Evolutionary conservation across 2,113 vertebrate species (phyloP).

Genomic region (Corythoichthys haematopterus): DNA sequence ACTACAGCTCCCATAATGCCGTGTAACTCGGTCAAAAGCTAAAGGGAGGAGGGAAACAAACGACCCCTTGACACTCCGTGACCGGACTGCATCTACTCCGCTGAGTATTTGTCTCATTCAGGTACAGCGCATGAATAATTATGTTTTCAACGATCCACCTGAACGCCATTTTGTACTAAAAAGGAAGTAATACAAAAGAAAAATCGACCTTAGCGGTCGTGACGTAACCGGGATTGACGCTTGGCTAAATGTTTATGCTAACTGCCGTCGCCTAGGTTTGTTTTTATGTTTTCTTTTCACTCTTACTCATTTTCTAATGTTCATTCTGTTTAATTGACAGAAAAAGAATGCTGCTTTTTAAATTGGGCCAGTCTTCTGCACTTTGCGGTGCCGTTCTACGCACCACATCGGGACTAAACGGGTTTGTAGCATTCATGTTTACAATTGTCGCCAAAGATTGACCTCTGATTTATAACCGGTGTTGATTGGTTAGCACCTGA

Average conservation of each 20-base stretch:
- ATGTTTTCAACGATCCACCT: neutral
- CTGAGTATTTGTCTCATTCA: too few relatives aligned
- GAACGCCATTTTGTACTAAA: neutral
- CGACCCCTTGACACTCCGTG: neutral
- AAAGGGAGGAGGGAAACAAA: neutral
- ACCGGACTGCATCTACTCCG: neutral
- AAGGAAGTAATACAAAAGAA: neutral
- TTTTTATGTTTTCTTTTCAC: neutral
- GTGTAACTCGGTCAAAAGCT: neutral
- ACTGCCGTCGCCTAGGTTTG: neutral
- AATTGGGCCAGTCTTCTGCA: constrained; percentile 55
- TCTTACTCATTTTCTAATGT: neutral
- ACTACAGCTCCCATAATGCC: neutral
- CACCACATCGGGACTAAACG: constrained; percentile 30
- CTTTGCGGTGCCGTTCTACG: constrained; percentile 56
- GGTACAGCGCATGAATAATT: neutral
- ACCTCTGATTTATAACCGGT: too few relatives aligned
- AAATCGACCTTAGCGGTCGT: neutral
- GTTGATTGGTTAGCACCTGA: too few relatives aligned
- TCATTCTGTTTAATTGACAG: neutral
- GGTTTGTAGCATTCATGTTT: constrained; percentile 42
- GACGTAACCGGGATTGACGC: neutral
- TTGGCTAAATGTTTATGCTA: neutral
- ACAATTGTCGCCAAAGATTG: neutral
- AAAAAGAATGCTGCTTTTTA: constrained; percentile 66